Base-by-base conservation (phyloP, 2,797 vertebrate genomes). In the Acomys russatus region DNA sequence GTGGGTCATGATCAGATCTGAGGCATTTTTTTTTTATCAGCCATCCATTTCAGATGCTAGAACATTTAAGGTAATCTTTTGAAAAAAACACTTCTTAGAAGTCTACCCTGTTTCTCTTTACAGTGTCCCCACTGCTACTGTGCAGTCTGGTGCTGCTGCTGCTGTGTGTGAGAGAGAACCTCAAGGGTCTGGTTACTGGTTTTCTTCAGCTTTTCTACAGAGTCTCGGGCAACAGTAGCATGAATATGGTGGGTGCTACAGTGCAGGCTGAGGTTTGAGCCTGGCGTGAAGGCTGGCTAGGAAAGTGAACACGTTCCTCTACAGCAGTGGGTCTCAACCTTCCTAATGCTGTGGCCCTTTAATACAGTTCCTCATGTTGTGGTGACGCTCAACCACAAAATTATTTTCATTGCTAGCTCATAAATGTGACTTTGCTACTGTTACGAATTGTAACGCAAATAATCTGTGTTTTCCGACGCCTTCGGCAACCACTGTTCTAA, bases 401-500 rank as follows among this genome's bases (percentile, higher is more conserved):
- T 66, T 4, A 49, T 22, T 49, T 66, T 84, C 63, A 35, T 66
- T 66, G 28, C 38, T 84, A 66, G 9, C 20, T 66, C 28, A 84
- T 49, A 33, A 49, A 25, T 12, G 8, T 83, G 49, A 49, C 33
- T 84, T 84, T 66, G 44, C 28, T 49, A 44, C 38, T 22, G 15
- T 66, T 84, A 49, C 20, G 63, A 84, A 7, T 66, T 10, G 0
- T 33, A 66, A 49, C 30, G 1, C 49, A 84, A 66, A 66, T 49
- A 49, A 44, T 33, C 38, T 64, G 61, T 61, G 35, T 33, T 49
- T 83, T 44, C 23, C 1, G 7, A 44, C 9, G 35, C 44, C 61
- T 66, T 84, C 20, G 61, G 17, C 49, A 8, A 66, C 15, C 82
- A 6, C 25, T 83, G 59, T 96, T 95, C 92, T 93, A 92, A 94